These are phyloP conservation scores for Belgica antarctica DNA, from an alignment of 2,888 invertebrate species.

Conservation along the genomic window DNA sequence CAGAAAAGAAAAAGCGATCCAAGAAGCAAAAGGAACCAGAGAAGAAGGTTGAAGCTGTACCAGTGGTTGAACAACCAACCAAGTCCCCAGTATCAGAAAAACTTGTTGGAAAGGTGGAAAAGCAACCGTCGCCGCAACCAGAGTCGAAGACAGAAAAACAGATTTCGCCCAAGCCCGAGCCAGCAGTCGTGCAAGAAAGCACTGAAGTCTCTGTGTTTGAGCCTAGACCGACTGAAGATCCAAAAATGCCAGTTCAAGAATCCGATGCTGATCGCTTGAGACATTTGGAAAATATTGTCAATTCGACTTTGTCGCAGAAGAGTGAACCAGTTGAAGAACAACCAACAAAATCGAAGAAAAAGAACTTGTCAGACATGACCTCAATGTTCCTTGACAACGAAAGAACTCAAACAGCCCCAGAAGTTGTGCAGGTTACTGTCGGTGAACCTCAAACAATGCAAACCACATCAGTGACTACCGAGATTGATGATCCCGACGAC, in stretches of 20 bases:
- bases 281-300: slow-evolving; percentile 43
- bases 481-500: too few species aligned
- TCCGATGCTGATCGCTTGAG: slow-evolving; percentile 46
- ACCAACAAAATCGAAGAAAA: not conserved
- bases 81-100: too few species aligned
- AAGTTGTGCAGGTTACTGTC: too few species aligned
- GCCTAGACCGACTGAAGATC: slow-evolving; percentile 53
- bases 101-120: too few species aligned
- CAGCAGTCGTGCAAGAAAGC: not conserved
- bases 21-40: too few species aligned
- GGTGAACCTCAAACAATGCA: not conserved
- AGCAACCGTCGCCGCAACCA: too few species aligned
- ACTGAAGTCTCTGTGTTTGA: not conserved
- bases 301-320: not conserved
- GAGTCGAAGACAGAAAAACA: too few species aligned
- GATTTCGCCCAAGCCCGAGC: too few species aligned
- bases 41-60: too few species aligned
- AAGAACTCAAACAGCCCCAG: not conserved
- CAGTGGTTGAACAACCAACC: too few species aligned
- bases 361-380: not conserved
- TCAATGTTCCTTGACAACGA: not conserved
- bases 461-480: not conserved
- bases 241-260: slow-evolving; percentile 51
- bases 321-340: not conserved
- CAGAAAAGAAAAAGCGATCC: too few species aligned